Conservation (phyloP, 2,888 invertebrate species). For the Chalcosyrphus nemorum region DNA sequence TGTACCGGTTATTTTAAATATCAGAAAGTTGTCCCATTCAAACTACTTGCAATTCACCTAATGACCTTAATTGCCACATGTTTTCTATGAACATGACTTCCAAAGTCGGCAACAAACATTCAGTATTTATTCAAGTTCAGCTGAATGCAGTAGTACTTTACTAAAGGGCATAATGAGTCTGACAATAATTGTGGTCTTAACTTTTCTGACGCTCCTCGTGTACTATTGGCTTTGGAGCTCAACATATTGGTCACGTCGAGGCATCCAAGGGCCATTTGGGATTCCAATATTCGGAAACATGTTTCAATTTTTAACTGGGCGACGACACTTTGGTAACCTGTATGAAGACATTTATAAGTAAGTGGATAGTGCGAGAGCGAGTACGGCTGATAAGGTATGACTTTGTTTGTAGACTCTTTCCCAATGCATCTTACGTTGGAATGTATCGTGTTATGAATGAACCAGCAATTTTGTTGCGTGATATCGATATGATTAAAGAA, state of each 20-base stretch:
- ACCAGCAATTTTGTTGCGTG: slow-evolving; percentile 76
- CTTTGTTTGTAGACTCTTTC: slow-evolving; percentile 68
- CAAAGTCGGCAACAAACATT: too few species aligned
- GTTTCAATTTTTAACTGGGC: slow-evolving; percentile 74
- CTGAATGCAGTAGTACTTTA: background rate
- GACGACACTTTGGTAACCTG: slow-evolving; percentile 76
- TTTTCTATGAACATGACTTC: too few species aligned
- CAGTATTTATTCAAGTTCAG: too few species aligned
- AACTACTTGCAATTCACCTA: too few species aligned
- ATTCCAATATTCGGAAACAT: slow-evolving; percentile 77
- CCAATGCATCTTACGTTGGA: slow-evolving; percentile 74
- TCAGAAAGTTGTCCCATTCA: too few species aligned
- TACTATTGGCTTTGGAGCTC: slow-evolving; percentile 71
- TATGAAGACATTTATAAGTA: slow-evolving; percentile 77
- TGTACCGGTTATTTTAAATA: too few species aligned
- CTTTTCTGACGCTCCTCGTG: background rate
- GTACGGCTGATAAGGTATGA: too few species aligned
- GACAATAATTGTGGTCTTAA: slow-evolving; percentile 2
- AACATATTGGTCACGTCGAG: slow-evolving; percentile 76
- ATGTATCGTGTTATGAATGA: slow-evolving; percentile 77
- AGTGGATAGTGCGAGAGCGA: too few species aligned
- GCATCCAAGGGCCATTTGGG: slow-evolving; percentile 75
- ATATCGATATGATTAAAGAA: slow-evolving; percentile 75
- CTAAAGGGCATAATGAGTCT: too few species aligned
- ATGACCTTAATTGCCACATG: too few species aligned